A percentile compares a stretch with the other conserved stretches of the same genome.
phyloP scores from a whole-genome alignment of 1,140 invertebrate genomes.

The Ephestia elutella region DNA sequence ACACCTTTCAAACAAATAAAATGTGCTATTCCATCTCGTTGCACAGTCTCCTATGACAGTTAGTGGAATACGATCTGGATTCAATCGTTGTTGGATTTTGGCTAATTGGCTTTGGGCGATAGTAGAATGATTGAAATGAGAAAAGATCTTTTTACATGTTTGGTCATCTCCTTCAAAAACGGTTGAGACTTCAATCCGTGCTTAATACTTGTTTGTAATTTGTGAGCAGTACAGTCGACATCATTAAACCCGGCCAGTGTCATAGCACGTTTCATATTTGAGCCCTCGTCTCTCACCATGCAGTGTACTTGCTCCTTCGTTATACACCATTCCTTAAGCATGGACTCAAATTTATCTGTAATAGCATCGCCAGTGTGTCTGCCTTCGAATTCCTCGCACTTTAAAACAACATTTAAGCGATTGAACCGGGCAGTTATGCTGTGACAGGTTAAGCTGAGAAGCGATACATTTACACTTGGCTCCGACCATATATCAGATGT shows the following conservation, averaged over 20 bases:
- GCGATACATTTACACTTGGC: constrained; percentile 22
- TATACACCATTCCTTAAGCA: constrained; percentile 38
- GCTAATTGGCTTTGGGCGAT: neutral
- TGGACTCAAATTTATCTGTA: constrained; percentile 25
- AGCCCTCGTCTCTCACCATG: constrained; percentile 29
- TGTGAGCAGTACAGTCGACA: constrained; percentile 24
- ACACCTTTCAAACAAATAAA: too few species aligned
- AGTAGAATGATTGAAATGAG: neutral
- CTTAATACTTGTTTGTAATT: constrained; percentile 23
- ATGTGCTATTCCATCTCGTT: too few species aligned
- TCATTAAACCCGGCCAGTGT: constrained; percentile 26
- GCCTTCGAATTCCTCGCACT: constrained; percentile 28
- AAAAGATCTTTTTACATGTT: neutral
- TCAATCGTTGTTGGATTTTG: neutral
- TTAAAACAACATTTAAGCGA: constrained; percentile 23
- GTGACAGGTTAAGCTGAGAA: constrained; percentile 29
- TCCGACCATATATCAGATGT: constrained; percentile 31
- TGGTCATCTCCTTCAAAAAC: neutral
- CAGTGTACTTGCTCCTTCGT: constrained; percentile 32
- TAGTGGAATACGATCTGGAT: neutral
- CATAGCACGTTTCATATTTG: constrained; percentile 31
- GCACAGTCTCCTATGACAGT: neutral
- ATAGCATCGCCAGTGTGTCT: constrained; percentile 25
- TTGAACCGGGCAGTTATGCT: constrained; percentile 26
- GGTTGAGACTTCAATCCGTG: neutral